These are phyloP conservation scores for Acanthococcus lagerstroemiae DNA, from an alignment of 2,888 invertebrate species.

Conservation along the genomic window DNA sequence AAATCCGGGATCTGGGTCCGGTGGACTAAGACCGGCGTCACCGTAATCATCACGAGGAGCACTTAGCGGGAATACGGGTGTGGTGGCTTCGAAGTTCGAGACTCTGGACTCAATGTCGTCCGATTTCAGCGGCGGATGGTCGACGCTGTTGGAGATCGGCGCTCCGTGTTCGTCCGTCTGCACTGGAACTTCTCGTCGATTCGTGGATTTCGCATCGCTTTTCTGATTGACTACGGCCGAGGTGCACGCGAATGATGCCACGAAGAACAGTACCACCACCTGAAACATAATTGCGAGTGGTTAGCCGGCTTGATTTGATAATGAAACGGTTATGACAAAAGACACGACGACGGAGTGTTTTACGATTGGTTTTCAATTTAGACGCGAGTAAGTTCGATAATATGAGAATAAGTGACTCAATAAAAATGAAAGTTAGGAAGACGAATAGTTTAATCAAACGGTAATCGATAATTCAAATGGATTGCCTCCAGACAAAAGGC, in stretches of 20 bases:
- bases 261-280: not conserved
- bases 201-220: not conserved
- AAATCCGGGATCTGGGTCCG: slow-evolving; percentile 31
- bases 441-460: no score
- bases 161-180: slow-evolving; percentile 5
- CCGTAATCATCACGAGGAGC: slow-evolving; percentile 40
- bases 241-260: not conserved
- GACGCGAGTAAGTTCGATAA: no score
- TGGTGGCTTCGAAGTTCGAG: slow-evolving; percentile 18
- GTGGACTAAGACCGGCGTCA: slow-evolving; percentile 30
- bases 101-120: not conserved
- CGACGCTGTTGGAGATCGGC: not conserved
- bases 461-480: no score
- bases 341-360: no score
- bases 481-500: no score
- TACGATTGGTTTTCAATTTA: no score
- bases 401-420: no score
- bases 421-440: no score
- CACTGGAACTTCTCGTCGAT: slow-evolving; percentile 8
- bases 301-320: no score
- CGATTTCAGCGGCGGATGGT: not conserved
- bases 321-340: no score
- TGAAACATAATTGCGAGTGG: slow-evolving; percentile 3
- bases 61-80: slow-evolving; percentile 16
- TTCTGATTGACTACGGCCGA: slow-evolving; percentile 18